Base-by-base conservation (phyloP, 2,113 vertebrate genomes). In the Cyanoderma ruficeps region DNA sequence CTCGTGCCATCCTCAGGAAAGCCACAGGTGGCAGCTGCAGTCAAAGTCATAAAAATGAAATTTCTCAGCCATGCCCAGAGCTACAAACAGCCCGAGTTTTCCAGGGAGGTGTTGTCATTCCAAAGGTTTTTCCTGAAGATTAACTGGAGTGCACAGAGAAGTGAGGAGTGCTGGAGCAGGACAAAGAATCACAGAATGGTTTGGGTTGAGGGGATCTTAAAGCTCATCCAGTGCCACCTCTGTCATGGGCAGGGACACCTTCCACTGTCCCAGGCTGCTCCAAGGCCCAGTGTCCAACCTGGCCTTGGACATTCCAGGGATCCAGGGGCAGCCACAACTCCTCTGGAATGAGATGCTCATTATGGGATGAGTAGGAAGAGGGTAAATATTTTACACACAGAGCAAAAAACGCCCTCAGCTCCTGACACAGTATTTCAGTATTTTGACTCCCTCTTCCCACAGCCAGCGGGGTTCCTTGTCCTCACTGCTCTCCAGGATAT, bases 111-210 rank as follows among this genome's bases (percentile, higher is more conserved):
- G 8, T 1, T 9, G 41, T 11, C 30, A 24, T 13, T n/a, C 53
- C 63, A 60, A 44, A 28, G 1, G 23, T 2, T 13, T 64, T 42
- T 2, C 1, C 2, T 35, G 12, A 60, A 18, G 27, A 11, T n/a
- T 5, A 25, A 28, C 0, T 1, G 31, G 75, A n/a, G 22, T 1
- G 13, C 33, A 23, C 0, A 16, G n/a, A 1, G 59, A 49, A 46
- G 20, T 0, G 52, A 31, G 42, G 39, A 57, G 60, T 13, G 8
- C 5, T 9, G 22, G 49, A 19, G n/a, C 8, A 44, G 19, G 46
- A 57, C 19, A 23, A 2, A 12, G 13, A 44, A 56, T 19, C 33
- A 6, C 7, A 12, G 50, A 23, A 28, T 37, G 44, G 25, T 27
- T 57, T 65, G 52, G 67, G 31, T 2, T 27, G 50, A 39, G 61